Evolutionary conservation across 2,797 vertebrate species (phyloP).

Genomic region (Acridotheres tristis): DNA sequence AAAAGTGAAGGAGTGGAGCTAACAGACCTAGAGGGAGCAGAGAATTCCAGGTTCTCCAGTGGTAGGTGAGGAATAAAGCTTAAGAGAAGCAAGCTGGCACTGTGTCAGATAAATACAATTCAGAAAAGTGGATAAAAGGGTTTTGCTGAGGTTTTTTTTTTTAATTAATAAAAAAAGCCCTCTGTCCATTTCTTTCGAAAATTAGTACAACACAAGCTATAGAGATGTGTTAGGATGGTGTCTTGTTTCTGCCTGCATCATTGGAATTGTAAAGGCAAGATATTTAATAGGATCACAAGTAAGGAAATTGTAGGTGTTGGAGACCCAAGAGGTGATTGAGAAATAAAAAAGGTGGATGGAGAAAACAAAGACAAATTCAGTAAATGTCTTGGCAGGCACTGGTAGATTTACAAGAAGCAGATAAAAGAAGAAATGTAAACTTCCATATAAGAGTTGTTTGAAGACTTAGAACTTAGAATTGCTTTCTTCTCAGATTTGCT

Average conservation of each 20-base stretch:
- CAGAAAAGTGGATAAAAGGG: not conserved
- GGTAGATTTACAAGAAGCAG: not conserved
- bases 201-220: not conserved
- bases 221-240: not conserved
- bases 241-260: not conserved
- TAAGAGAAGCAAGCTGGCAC: not conserved
- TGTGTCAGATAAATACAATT: not conserved
- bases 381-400: not conserved
- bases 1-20: not conserved
- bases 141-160: not conserved
- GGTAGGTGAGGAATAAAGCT: not conserved
- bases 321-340: not conserved
- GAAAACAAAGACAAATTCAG: not conserved
- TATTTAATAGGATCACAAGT: not conserved
- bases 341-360: not conserved
- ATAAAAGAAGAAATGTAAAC: not conserved
- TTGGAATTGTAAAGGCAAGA: not conserved
- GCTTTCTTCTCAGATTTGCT: slow-evolving; percentile 14
- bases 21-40: not conserved
- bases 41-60: not conserved
- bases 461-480: not conserved
- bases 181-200: not conserved
- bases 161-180: not conserved
- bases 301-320: not conserved
- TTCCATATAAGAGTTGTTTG: not conserved